Base-by-base conservation (phyloP, 2,888 invertebrate genomes). In the Eulithis prunata region DNA sequence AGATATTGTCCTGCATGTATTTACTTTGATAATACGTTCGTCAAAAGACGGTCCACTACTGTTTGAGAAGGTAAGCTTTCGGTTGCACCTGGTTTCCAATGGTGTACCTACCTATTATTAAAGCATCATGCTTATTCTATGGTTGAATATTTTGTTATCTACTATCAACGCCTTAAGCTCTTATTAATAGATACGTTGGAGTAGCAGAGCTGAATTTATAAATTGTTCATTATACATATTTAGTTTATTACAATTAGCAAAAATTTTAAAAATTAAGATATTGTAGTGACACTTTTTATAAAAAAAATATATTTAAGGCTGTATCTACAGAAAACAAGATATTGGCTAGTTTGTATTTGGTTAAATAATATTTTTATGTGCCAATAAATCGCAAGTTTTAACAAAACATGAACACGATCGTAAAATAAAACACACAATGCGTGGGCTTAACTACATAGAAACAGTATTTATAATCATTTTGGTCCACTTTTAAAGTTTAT, bases 41-140 rank as follows among this genome's bases (percentile, higher is more conserved):
- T 14, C 14, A 47, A 47, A 14, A 14, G 14, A 47, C 47, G 14
- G 47, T 14, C 0, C 8, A 14, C 8, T 47, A 5, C 13, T 47
- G 7, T 8, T 21, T 1, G 0, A 47, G 47, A 14, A 41, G 8
- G 5, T 5, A 10, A 32, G 45, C 1, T 13, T 13, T 67, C 54
- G 62, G 64, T 55, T 70, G 64, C 70, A 70, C 67, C 67, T 67
- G 70, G 60, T 4, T 51, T 13, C 47, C 21, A 47, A 61, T 21
- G 10, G 4, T 59, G 14, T 41, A 41, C 41, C 10, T 41, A 41
- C 41, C 10, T 41, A 41, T 3, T 8, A 7, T 2, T 41, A 32
- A 32, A 32, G 41, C 41, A 11, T 11, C 10, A 8, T 41, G 3
- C 32, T 0, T 52, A 36, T 21, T 21, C 21, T 21, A 21, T 11